Percentiles rank a stretch among this genome's conserved stretches.
Evolutionary conservation across 2,888 invertebrate species (phyloP).

Genomic region (Nyleta sp.): DNA sequence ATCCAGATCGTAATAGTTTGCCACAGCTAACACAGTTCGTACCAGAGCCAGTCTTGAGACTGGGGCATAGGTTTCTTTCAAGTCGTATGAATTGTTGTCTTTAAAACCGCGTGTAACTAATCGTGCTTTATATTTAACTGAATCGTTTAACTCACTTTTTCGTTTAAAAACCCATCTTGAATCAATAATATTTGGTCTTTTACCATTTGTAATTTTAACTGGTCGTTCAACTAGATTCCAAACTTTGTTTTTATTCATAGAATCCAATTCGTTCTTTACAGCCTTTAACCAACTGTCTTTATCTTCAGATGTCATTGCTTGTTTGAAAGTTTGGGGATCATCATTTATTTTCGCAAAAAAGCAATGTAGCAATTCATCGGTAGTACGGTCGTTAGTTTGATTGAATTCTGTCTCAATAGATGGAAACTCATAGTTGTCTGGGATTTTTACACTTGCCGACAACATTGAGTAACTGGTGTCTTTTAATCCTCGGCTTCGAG

Average conservation of each 20-base stretch:
- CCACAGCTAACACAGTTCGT: background rate
- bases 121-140: background rate
- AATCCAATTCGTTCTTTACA: conserved; percentile 34
- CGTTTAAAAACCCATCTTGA: too few species aligned
- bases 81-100: background rate
- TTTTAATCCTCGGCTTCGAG: conserved; percentile 1
- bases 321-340: conserved; percentile 35
- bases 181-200: too few species aligned
- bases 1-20: background rate
- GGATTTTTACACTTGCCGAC: too few species aligned
- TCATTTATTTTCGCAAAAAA: conserved; percentile 25
- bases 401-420: too few species aligned
- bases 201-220: too few species aligned
- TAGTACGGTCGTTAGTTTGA: too few species aligned
- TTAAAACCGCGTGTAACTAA: background rate
- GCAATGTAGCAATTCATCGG: conserved; percentile 5
- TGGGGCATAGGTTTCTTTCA: conserved; percentile 4
- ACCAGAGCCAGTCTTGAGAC: background rate
- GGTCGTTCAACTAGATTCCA: conserved; percentile 27
- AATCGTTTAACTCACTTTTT: too few species aligned
- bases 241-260: conserved; percentile 46
- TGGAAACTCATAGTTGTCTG: too few species aligned
- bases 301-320: conserved; percentile 42
- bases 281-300: conserved; percentile 49
- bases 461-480: background rate